Evolutionary conservation across 2,113 vertebrate genomes (phyloP), one percentile per base, ranked within the genome.

Genomic region (Salvator merianae): DNA sequence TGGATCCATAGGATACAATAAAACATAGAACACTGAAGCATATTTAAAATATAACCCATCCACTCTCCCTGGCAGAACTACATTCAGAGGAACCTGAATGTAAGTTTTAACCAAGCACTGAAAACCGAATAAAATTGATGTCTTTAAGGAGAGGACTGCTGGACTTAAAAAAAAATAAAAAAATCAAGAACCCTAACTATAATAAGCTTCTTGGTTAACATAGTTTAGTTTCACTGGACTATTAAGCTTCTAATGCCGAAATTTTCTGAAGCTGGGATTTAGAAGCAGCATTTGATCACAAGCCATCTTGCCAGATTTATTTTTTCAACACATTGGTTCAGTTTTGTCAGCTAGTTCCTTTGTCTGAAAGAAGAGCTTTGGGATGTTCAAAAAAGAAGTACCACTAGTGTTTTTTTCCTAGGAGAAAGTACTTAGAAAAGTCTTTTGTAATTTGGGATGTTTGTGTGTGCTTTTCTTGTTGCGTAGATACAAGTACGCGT

Each of bases 381-480:
- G 79, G 12, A 22, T 22, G 9, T 82, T 87, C 83, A 72, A 82
- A 90, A 88, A 84, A 4, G 2, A 85, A 84, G 24, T 70, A 16
- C 26, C 36, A 18, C 36, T 73, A 7, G 1, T 38, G 28, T 26
- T 82, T 43, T 77, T 18, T 47, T 76, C 55, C 74, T 82, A 79
- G 87, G 86, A 76, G 72, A 88, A 84, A 79, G 50, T 32, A 47
- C 22, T 7, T 32, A 62, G 65, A 47, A 77, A 87, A n/a, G 55
- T 68, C n/a, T 34, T 83, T 79, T 18, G 7, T 0, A 0, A 38
- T 87, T 86, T 85, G 81, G 82, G 82, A 24, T 88, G 47, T 47
- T 83, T 83, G 68, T 79, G 16, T 53, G 32, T n/a, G 38, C 68
- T 78, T 83, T 82, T 14, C 75, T 53, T 83, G 75, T 87, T 87